Percentiles rank a stretch among this genome's conserved stretches.
Evolutionary conservation across 2,113 vertebrate species (phyloP).

Genomic region (Patagioenas fasciata): DNA sequence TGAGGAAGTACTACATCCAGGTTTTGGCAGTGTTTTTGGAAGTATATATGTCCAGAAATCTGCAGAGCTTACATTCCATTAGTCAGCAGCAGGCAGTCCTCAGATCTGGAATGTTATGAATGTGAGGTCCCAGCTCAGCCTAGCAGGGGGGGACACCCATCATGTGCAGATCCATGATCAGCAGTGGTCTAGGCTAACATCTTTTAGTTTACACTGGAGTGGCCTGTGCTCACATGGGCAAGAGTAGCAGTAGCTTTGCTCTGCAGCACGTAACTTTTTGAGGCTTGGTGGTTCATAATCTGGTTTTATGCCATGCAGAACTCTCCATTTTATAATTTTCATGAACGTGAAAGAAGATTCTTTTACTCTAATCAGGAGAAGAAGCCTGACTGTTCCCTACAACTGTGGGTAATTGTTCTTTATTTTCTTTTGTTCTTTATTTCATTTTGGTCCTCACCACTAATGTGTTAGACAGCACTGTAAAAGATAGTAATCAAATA

Average conservation of each 20-base stretch:
- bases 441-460: background rate
- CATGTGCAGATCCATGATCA: fast-evolving
- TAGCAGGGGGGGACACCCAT: fast-evolving
- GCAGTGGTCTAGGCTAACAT: fast-evolving
- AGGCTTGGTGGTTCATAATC: background rate
- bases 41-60: background rate
- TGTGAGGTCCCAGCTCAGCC: background rate
- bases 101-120: fast-evolving
- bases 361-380: background rate
- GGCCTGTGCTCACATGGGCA: fast-evolving
- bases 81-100: background rate
- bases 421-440: background rate
- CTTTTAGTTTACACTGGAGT: fast-evolving
- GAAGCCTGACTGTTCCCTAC: background rate
- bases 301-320: background rate
- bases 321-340: background rate
- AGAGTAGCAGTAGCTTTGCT: background rate
- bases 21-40: background rate
- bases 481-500: background rate
- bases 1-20: background rate
- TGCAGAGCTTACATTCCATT: fast-evolving
- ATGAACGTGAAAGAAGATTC: background rate
- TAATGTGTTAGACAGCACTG: background rate
- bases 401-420: background rate
- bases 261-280: background rate